Conservation (phyloP, 2,113 vertebrate species). For the Ailuropoda melanoleuca region DNA sequence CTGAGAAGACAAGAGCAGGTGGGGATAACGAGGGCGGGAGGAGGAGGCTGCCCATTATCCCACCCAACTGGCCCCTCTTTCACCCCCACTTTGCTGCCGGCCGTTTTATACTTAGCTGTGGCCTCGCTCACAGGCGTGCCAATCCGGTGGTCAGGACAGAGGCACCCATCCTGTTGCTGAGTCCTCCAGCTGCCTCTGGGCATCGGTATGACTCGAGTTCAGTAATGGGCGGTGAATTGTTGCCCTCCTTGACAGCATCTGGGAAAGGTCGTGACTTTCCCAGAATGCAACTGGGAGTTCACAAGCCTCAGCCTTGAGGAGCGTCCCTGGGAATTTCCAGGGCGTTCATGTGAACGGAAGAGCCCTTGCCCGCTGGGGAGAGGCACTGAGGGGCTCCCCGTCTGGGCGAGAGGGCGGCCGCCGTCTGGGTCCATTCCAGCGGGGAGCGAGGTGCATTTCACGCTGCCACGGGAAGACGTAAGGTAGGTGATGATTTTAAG, state of each 20-base stretch:
- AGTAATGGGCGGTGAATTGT: not conserved
- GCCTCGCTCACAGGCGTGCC: not conserved
- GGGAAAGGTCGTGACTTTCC: not conserved
- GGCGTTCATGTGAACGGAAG: not conserved
- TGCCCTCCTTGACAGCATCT: not conserved
- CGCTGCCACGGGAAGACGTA: not conserved
- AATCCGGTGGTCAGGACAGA: not conserved
- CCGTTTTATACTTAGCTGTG: constrained; percentile 24
- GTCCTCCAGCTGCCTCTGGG: not conserved
- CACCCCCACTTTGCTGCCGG: not conserved
- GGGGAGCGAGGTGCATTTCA: rapidly evolving
- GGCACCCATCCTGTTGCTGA: not conserved
- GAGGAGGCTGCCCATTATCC: not conserved
- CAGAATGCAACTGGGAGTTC: not conserved
- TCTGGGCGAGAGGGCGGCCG: rapidly evolving
- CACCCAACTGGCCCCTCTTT: not conserved
- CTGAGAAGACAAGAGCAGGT: constrained; percentile 39
- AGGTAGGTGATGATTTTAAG: not conserved
- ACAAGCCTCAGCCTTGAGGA: not conserved
- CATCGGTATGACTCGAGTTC: not conserved
- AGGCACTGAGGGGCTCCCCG: rapidly evolving
- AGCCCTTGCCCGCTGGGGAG: not conserved
- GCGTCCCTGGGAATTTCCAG: not conserved
- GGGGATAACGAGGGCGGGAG: not conserved
- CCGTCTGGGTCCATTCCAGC: rapidly evolving